Evolutionary conservation across 2,797 vertebrate species (phyloP).

Genomic region (Tachyglossus aculeatus): DNA sequence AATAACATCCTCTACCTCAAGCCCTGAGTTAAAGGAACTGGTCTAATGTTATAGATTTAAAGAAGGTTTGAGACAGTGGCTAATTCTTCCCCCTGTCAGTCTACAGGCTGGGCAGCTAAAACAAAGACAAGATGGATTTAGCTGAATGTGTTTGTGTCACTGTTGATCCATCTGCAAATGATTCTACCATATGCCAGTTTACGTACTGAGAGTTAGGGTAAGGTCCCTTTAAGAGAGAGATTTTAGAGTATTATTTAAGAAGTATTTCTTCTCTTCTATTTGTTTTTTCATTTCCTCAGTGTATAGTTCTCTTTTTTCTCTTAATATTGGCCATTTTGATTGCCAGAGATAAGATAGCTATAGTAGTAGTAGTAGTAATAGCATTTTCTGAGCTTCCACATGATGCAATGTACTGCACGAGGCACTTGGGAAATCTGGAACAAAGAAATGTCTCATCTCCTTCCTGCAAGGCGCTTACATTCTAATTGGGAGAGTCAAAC

Average conservation of each 20-base stretch:
- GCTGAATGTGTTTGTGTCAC: background rate
- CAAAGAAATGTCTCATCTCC: too few species aligned
- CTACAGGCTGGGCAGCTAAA: background rate
- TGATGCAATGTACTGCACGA: too few species aligned
- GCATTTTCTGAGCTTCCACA: too few species aligned
- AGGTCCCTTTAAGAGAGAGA: background rate
- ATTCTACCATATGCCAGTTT: background rate
- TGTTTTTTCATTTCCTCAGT: too few species aligned
- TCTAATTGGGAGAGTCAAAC: too few species aligned
- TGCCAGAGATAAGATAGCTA: background rate
- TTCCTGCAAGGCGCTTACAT: too few species aligned
- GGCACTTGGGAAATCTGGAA: too few species aligned
- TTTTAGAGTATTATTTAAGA: background rate
- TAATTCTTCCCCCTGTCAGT: background rate
- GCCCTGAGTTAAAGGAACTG: background rate
- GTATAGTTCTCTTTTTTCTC: background rate
- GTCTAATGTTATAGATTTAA: background rate
- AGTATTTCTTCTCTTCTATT: background rate
- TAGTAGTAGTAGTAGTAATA: too few species aligned
- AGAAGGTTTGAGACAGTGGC: background rate
- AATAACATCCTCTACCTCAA: background rate
- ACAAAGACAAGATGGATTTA: background rate
- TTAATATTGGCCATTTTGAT: conserved; percentile 18
- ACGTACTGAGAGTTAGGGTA: background rate
- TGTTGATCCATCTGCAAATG: conserved; percentile 1